phyloP scores from a whole-genome alignment of 2,113 vertebrate species.

The Hippopotamus amphibius region DNA sequence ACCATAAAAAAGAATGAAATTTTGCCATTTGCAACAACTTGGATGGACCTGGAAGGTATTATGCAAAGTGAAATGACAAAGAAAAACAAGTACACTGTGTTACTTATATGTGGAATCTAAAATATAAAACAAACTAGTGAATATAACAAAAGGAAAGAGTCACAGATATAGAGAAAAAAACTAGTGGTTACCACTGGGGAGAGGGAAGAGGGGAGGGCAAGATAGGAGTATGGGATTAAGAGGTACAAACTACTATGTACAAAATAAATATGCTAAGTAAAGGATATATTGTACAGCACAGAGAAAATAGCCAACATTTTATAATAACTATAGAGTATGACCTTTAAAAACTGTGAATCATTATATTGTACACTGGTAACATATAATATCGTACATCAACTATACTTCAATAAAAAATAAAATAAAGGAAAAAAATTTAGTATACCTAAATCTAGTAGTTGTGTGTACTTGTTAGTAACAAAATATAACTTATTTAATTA shows the following conservation, averaged over 20 bases:
- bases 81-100: not conserved
- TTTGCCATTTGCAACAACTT: not conserved
- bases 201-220: not conserved
- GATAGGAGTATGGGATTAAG: not conserved
- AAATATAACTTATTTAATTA: slow-evolving; percentile 40
- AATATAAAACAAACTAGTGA: not conserved
- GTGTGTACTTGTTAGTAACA: not conserved
- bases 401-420: not conserved
- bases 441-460: not conserved
- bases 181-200: not conserved
- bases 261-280: not conserved
- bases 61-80: not conserved
- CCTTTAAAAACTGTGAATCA: not conserved
- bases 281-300: not conserved
- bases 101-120: not conserved
- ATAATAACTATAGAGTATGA: not conserved
- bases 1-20: not conserved
- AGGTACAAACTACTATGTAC: not conserved
- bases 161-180: not conserved
- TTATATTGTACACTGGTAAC: not conserved
- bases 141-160: not conserved
- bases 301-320: not conserved
- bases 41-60: not conserved
- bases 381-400: not conserved
- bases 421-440: not conserved